phyloP scores from a whole-genome alignment of 2,113 vertebrate genomes.

The Gadus chalcogrammus region DNA sequence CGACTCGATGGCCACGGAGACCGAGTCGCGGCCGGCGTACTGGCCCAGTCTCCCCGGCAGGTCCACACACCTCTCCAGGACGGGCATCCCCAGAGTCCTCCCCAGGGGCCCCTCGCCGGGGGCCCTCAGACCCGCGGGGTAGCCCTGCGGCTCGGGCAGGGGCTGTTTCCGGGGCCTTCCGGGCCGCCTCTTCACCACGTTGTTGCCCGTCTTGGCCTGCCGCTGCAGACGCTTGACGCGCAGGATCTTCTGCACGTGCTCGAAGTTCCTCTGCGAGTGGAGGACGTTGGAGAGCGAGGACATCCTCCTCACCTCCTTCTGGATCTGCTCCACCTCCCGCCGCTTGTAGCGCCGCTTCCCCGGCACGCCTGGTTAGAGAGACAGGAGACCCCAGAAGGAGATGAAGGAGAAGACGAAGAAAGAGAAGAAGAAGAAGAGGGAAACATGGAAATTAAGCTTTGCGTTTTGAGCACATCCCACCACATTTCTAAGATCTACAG shows the following conservation, averaged over 20 bases:
- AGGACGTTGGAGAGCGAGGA: slow-evolving; percentile 89
- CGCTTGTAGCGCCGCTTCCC: slow-evolving; percentile 86
- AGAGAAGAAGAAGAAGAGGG: slow-evolving; percentile 52
- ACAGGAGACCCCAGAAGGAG: slow-evolving; percentile 41
- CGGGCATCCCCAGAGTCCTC: slow-evolving; percentile 85
- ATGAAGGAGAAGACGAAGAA: slow-evolving; percentile 49
- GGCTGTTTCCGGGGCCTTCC: slow-evolving; percentile 93
- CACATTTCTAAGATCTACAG: too few species aligned
- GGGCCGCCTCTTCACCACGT: slow-evolving; percentile 90
- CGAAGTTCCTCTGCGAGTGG: slow-evolving; percentile 91
- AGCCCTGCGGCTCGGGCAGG: slow-evolving; percentile 48
- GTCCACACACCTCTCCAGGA: slow-evolving; percentile 92
- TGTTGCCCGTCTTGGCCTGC: slow-evolving; percentile 99
- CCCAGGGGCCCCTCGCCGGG: slow-evolving; percentile 42
- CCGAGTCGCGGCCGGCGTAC: slow-evolving; percentile 83
- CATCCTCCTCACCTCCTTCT: slow-evolving; percentile 91
- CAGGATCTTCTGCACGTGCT: slow-evolving; percentile 98
- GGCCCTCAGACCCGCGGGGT: slow-evolving; percentile 32
- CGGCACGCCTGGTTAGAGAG: slow-evolving; percentile 63
- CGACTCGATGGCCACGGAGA: slow-evolving; percentile 92
- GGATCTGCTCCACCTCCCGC: slow-evolving; percentile 90
- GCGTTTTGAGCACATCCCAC: too few species aligned
- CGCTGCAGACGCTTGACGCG: slow-evolving; percentile 98
- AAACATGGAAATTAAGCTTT: background rate
- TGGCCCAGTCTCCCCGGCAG: slow-evolving; percentile 84